phyloP scores from a whole-genome alignment of 2,113 vertebrate species.

The Psittacara wagleri region DNA sequence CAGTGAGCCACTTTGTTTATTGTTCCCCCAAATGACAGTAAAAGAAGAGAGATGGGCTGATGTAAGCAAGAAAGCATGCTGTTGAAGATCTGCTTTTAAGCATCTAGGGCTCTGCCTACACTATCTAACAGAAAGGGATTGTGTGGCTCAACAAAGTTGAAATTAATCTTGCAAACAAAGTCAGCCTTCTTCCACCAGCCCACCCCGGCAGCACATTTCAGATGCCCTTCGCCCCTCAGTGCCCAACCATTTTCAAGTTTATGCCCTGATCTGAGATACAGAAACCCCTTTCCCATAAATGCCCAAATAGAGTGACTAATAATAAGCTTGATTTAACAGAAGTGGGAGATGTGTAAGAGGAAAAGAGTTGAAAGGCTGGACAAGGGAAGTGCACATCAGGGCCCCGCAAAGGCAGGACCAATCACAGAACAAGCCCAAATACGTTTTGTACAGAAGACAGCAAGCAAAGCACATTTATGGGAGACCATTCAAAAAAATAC shows the following conservation, averaged over 20 bases:
- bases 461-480: neutral
- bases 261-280: neutral
- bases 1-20: conserved; percentile 78
- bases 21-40: conserved; percentile 63
- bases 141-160: conserved; percentile 71
- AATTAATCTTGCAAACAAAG: conserved; percentile 74
- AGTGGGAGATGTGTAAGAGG: neutral
- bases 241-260: neutral
- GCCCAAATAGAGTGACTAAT: neutral
- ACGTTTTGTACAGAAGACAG: neutral
- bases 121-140: conserved; percentile 74
- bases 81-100: conserved; percentile 74
- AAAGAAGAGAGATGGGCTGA: conserved; percentile 66
- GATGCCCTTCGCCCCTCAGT: conserved; percentile 18
- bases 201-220: neutral
- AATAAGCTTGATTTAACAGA: conserved; percentile 10
- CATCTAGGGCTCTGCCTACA: conserved; percentile 65
- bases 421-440: neutral
- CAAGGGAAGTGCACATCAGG: neutral
- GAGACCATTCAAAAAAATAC: neutral
- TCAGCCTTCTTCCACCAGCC: conserved; percentile 64
- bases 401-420: neutral
- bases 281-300: neutral
- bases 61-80: conserved; percentile 75
- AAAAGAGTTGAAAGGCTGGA: neutral